phyloP scores from a whole-genome alignment of 2,888 invertebrate species.

The Tachina fera region DNA sequence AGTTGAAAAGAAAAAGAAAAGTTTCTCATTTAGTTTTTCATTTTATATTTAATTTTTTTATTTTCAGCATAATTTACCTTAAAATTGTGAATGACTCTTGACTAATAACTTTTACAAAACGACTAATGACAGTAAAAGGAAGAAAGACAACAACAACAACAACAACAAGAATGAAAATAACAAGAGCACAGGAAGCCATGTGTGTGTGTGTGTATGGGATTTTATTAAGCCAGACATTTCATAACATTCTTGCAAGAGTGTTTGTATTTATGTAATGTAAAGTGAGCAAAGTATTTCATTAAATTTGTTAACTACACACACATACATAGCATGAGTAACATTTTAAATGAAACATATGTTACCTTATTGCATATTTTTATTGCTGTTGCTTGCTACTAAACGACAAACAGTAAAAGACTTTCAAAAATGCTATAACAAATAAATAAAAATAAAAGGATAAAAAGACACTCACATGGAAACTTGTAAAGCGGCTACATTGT shows the following conservation, averaged over 20 bases:
- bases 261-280: not conserved
- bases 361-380: not conserved
- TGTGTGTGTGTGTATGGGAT: constrained; percentile 23
- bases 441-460: not conserved
- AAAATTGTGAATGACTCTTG: constrained; percentile 37
- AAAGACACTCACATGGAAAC: not conserved
- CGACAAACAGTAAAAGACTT: not conserved
- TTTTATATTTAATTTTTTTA: not conserved
- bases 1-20: constrained; percentile 29
- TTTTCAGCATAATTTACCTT: constrained; percentile 48
- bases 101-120: constrained; percentile 49
- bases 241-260: constrained; percentile 9
- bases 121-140: constrained; percentile 21
- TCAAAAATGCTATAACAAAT: not conserved
- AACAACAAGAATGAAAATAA: constrained; percentile 13
- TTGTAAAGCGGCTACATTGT: not conserved
- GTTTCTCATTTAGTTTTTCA: constrained; percentile 13
- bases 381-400: not conserved
- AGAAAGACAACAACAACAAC: constrained; percentile 2
- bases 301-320: constrained; percentile 21
- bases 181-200: constrained; percentile 7
- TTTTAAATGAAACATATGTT: constrained; percentile 36
- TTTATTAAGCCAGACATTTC: constrained; percentile 39
- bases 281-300: constrained; percentile 34
- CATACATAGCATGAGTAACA: not conserved